Evolutionary conservation across 2,888 invertebrate genomes (phyloP).

Genomic region (Spilarctia lutea): DNA sequence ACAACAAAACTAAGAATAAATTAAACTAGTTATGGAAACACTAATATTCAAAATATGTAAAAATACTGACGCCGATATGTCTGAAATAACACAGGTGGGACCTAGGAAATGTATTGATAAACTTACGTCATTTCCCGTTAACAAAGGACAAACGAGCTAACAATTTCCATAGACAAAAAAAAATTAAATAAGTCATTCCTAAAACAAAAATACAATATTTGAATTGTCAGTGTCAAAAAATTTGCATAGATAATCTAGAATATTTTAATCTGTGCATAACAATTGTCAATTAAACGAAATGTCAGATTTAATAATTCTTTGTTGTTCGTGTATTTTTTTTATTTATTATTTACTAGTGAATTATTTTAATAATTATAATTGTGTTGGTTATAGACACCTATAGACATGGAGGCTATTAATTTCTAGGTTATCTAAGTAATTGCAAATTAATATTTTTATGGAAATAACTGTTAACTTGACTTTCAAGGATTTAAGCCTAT

Average conservation of each 20-base stretch:
- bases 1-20: neutral
- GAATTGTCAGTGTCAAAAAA: constrained; percentile 6
- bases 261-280: constrained; percentile 8
- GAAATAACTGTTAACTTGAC: neutral
- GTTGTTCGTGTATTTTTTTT: neutral
- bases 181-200: neutral
- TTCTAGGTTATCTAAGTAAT: neutral
- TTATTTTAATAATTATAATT: constrained; percentile 8
- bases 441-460: neutral
- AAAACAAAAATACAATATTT: neutral
- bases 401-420: neutral
- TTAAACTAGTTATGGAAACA: neutral
- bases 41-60: neutral
- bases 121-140: neutral
- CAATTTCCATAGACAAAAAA: neutral
- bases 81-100: neutral
- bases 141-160: neutral
- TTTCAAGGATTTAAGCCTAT: neutral
- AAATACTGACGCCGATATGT: neutral
- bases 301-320: constrained; percentile 9
- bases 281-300: constrained; percentile 16
- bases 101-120: neutral
- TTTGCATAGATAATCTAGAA: constrained; percentile 6
- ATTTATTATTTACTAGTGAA: neutral
- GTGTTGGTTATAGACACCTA: constrained; percentile 4